Evolutionary conservation across 1,140 invertebrate genomes (phyloP).

Genomic region (Drosophila ambigua): DNA sequence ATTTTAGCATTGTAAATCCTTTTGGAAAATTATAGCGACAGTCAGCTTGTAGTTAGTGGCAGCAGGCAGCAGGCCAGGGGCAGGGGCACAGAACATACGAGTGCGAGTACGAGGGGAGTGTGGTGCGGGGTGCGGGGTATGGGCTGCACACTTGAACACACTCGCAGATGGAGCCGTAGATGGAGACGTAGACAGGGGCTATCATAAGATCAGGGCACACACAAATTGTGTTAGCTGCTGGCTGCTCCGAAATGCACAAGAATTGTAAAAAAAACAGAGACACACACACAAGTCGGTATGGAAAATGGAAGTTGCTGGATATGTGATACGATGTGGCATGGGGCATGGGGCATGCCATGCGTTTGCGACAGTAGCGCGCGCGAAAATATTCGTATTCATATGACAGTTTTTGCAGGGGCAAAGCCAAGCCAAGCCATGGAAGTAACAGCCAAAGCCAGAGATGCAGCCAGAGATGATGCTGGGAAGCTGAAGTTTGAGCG

Average conservation of each 20-base stretch:
- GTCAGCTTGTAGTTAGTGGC: slow-evolving; percentile 80
- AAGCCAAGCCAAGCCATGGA: slow-evolving; percentile 28
- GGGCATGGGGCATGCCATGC: not conserved
- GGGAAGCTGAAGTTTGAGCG: slow-evolving; percentile 2
- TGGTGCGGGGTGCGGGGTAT: too few relatives aligned
- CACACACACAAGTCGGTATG: slow-evolving; percentile 39
- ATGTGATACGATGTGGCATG: not conserved
- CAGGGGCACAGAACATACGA: slow-evolving; percentile 16
- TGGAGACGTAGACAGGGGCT: slow-evolving; percentile 46
- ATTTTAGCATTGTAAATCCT: slow-evolving; percentile 81
- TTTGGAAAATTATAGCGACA: slow-evolving; percentile 81
- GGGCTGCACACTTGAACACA: not conserved
- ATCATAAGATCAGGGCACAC: slow-evolving; percentile 74
- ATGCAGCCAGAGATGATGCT: slow-evolving; percentile 36
- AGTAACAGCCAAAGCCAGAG: slow-evolving; percentile 40
- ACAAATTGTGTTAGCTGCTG: slow-evolving; percentile 67
- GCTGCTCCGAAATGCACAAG: slow-evolving; percentile 56
- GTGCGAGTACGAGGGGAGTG: slow-evolving; percentile 10
- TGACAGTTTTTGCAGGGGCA: slow-evolving; percentile 56
- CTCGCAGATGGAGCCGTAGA: slow-evolving; percentile 22
- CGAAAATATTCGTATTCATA: slow-evolving; percentile 61
- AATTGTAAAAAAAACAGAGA: slow-evolving; percentile 43
- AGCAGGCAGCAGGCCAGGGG: slow-evolving; percentile 29
- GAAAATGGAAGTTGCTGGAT: slow-evolving; percentile 36
- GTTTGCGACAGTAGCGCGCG: slow-evolving; percentile 45